These are phyloP conservation scores for Strix occidentalis DNA, from an alignment of 2,797 vertebrate species.

Conservation along the genomic window DNA sequence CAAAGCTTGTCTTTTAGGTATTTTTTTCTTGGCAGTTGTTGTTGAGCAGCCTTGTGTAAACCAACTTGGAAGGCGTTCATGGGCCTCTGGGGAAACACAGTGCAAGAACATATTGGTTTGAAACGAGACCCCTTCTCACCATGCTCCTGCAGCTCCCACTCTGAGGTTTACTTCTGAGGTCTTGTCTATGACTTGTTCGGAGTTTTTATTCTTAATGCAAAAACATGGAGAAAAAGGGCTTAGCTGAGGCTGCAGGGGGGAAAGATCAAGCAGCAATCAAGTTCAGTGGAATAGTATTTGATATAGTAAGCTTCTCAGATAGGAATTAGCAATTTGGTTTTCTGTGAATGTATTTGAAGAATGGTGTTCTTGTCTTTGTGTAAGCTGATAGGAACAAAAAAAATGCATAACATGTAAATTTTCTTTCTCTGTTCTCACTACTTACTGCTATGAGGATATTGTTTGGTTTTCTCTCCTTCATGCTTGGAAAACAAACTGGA, in stretches of 20 bases:
- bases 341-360: not conserved
- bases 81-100: not conserved
- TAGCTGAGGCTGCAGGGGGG: not conserved
- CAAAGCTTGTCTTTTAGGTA: not conserved
- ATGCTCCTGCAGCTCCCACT: not conserved
- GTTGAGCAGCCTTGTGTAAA: slow-evolving; percentile 23
- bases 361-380: not conserved
- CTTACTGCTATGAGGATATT: not conserved
- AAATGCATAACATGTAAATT: not conserved
- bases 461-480: not conserved
- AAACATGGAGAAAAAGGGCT: not conserved
- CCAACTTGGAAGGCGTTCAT: not conserved
- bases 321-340: not conserved
- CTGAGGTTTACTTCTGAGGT: not conserved
- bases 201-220: not conserved
- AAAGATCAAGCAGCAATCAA: not conserved
- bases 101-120: not conserved
- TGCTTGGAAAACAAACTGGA: not conserved
- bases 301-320: not conserved
- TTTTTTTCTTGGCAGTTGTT: not conserved
- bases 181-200: not conserved
- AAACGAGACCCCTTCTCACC: not conserved
- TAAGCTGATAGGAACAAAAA: not conserved
- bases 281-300: not conserved
- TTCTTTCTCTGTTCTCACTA: not conserved